A percentile compares a stretch with the other conserved stretches of the same genome.
phyloP scores from a whole-genome alignment of 2,113 vertebrate species.

The Lagenorhynchus albirostris region DNA sequence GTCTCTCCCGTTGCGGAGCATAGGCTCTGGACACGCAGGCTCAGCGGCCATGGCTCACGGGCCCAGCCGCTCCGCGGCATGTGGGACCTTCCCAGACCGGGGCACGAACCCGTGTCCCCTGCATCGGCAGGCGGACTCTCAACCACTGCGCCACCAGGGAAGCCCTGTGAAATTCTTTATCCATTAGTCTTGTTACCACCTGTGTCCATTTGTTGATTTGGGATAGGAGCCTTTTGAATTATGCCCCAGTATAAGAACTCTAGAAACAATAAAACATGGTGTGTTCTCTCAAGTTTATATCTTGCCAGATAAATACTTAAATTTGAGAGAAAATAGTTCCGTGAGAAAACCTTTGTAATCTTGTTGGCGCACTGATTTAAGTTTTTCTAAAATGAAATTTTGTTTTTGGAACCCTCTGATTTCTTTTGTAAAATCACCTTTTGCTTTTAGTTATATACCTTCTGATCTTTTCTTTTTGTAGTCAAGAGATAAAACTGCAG shows the following conservation, averaged over 20 bases:
- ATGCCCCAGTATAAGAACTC: background rate
- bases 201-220: background rate
- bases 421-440: constrained; percentile 20
- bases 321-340: constrained; percentile 11
- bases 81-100: no score
- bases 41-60: no score
- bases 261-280: background rate
- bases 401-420: background rate
- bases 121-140: no score
- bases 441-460: constrained; percentile 20
- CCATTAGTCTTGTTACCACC: background rate
- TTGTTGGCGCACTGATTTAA: background rate
- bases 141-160: no score
- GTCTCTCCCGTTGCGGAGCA: no score
- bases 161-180: background rate
- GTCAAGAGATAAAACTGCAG: background rate
- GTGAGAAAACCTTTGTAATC: background rate
- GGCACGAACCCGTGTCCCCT: no score
- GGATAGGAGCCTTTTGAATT: background rate
- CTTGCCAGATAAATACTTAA: constrained; percentile 9
- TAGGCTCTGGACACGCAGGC: no score
- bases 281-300: constrained; percentile 7
- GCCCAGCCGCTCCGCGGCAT: no score
- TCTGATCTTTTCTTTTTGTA: background rate
- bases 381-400: constrained; percentile 23